Evolutionary conservation across 2,113 vertebrate species (phyloP).

Genomic region (Mesembrinibis cayennensis): DNA sequence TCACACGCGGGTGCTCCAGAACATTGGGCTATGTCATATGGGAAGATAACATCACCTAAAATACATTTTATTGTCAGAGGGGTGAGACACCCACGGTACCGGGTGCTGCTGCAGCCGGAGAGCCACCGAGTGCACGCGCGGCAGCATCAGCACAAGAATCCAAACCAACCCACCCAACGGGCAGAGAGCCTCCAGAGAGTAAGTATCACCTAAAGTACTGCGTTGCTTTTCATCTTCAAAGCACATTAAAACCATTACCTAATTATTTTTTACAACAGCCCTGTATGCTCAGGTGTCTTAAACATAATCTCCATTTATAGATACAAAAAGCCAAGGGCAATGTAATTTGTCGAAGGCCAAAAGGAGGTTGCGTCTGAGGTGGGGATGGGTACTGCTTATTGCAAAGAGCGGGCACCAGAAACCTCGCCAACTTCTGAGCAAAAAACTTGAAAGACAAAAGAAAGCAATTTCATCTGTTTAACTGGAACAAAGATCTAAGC

Average conservation of each 20-base stretch:
- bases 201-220: background rate
- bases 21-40: rapidly evolving
- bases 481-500: background rate
- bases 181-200: background rate
- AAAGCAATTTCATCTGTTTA: background rate
- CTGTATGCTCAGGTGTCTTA: background rate
- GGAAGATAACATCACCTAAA: background rate
- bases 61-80: rapidly evolving
- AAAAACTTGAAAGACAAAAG: background rate
- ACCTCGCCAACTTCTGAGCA: background rate
- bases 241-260: background rate
- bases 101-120: background rate
- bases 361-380: background rate
- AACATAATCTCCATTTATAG: background rate
- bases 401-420: background rate
- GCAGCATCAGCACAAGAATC: background rate
- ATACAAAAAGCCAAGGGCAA: background rate
- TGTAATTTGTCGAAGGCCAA: background rate
- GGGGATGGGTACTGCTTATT: background rate
- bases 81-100: background rate
- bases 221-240: conserved; percentile 22
- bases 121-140: background rate
- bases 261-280: background rate
- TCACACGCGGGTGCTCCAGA: background rate
- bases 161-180: background rate